Percentiles rank a stretch among this genome's conserved stretches.
Evolutionary conservation across 2,113 vertebrate species (phyloP).

Genomic region (Puffinus mauretanicus): DNA sequence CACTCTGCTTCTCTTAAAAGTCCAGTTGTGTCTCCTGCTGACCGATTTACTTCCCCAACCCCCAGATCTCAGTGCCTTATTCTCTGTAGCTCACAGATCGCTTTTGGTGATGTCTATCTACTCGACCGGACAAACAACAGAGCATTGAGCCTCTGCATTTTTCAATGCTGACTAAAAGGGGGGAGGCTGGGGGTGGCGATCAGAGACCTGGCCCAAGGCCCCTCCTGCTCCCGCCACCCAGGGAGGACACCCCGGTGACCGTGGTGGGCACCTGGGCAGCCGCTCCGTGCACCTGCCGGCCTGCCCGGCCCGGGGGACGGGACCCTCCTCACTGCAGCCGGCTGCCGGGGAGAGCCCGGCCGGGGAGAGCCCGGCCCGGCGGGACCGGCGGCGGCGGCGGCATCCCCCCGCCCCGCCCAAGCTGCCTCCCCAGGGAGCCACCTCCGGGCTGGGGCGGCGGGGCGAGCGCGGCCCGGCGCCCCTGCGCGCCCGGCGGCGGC

Average conservation of each 20-base stretch:
- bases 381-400: too few species aligned
- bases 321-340: neutral
- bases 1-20: too few species aligned
- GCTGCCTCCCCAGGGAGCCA: too few species aligned
- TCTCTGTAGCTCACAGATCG: rapidly evolving
- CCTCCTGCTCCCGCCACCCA: neutral
- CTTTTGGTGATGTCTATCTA: rapidly evolving
- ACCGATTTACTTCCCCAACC: rapidly evolving
- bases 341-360: too few species aligned
- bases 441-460: too few species aligned
- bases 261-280: neutral
- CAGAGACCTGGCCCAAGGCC: neutral
- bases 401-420: too few species aligned
- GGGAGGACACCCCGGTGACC: neutral
- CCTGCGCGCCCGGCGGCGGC: too few species aligned
- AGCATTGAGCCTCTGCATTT: rapidly evolving
- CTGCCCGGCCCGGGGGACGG: neutral
- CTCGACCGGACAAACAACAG: rapidly evolving
- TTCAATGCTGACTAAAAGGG: rapidly evolving
- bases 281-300: neutral
- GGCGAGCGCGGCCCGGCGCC: too few species aligned
- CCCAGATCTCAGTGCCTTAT: too few species aligned
- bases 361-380: too few species aligned
- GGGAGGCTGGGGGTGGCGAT: too few species aligned
- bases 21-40: neutral